A percentile compares a stretch with the other conserved stretches of the same genome.
These are phyloP conservation scores for Nerophis lumbriciformis DNA, from an alignment of 2,113 vertebrate genomes.

Conservation along the genomic window DNA sequence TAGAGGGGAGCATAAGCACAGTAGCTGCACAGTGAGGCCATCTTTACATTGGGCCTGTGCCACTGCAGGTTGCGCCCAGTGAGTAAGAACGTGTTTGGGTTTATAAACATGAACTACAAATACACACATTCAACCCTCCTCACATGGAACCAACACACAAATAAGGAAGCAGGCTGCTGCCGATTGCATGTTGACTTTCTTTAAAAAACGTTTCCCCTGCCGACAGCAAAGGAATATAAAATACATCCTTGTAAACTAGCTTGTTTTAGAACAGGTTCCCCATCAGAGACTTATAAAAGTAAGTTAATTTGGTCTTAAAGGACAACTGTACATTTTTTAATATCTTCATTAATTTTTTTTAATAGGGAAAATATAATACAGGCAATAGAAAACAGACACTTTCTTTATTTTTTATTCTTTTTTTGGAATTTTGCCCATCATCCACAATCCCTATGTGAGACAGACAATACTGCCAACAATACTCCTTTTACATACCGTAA, in stretches of 20 bases:
- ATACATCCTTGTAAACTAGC: constrained; percentile 37
- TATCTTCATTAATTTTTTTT: too few relatives aligned
- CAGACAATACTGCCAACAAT: too few relatives aligned
- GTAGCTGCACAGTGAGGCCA: constrained; percentile 52
- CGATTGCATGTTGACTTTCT: constrained; percentile 64
- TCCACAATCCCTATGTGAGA: too few relatives aligned
- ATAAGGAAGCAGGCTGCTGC: constrained; percentile 57
- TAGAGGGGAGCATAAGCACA: constrained; percentile 37
- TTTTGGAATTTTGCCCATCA: too few relatives aligned
- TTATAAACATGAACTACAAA: constrained; percentile 66
- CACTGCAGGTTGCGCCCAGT: constrained; percentile 54
- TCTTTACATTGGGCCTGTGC: constrained; percentile 59
- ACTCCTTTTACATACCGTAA: too few relatives aligned
- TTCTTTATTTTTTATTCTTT: too few relatives aligned
- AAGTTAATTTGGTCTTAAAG: constrained; percentile 21
- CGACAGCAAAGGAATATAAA: constrained; percentile 50
- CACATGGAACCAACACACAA: constrained; percentile 60
- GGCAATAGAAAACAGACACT: too few relatives aligned
- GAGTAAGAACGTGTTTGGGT: constrained; percentile 60
- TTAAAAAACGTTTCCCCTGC: constrained; percentile 44
- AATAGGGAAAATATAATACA: too few relatives aligned
- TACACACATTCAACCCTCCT: constrained; percentile 60
- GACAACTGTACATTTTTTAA: too few relatives aligned
- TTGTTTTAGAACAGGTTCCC: constrained; percentile 35
- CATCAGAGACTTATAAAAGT: constrained; percentile 29